A percentile compares a stretch with the other conserved stretches of the same genome.
Conservation (phyloP, 2,797 vertebrate species). For the Dendrocincla fuliginosa region DNA sequence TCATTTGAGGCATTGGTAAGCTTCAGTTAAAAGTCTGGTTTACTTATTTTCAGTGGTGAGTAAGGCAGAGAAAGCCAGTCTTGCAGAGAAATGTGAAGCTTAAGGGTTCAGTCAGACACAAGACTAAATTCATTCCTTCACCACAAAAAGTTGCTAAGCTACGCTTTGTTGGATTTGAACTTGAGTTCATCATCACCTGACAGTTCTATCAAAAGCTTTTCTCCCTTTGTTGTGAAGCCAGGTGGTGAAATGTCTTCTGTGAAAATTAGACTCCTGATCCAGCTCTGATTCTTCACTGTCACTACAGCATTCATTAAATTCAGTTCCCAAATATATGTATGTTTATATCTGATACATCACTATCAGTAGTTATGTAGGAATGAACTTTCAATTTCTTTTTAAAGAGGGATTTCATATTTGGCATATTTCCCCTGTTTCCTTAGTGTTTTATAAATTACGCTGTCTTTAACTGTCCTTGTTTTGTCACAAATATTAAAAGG, state of each 20-base stretch:
- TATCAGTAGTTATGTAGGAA: not conserved
- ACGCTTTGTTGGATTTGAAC: constrained; percentile 41
- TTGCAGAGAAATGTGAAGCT: not conserved
- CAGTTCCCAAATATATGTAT: not conserved
- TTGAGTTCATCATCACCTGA: constrained; percentile 26
- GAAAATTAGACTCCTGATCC: constrained; percentile 17
- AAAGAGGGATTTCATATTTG: not conserved
- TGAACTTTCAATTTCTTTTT: not conserved
- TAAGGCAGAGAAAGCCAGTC: not conserved
- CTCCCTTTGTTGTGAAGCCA: constrained; percentile 26
- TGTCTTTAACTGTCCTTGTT: constrained; percentile 38
- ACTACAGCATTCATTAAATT: not conserved
- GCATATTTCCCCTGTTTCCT: not conserved
- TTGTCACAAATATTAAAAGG: constrained; percentile 14
- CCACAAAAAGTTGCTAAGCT: constrained; percentile 27
- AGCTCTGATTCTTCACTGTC: constrained; percentile 2
- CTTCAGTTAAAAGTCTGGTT: constrained; percentile 30
- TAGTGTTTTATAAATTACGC: not conserved
- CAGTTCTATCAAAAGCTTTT: constrained; percentile 48
- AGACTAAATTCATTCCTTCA: constrained; percentile 5
- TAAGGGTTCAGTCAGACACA: not conserved
- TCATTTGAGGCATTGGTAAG: not conserved
- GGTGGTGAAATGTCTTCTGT: constrained; percentile 29
- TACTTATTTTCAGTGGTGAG: constrained; percentile 20
- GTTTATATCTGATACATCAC: not conserved